phyloP scores from a whole-genome alignment of 2,797 vertebrate genomes.

The Chrysocyon brachyurus region DNA sequence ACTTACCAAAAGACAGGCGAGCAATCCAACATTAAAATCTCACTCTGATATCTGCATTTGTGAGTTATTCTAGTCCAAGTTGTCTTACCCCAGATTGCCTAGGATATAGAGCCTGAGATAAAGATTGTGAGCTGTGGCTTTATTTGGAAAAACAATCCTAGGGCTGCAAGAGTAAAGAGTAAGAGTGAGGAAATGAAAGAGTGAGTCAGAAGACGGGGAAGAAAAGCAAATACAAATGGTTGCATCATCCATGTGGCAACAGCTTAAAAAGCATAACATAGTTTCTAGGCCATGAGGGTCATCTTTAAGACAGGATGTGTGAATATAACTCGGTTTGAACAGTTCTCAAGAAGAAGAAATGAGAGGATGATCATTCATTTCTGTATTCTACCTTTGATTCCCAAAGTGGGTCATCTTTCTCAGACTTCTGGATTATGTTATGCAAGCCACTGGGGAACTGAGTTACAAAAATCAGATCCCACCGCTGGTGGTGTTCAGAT shows the following conservation, averaged over 20 bases:
- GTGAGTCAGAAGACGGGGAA: neutral
- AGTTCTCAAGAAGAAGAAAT: neutral
- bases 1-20: neutral
- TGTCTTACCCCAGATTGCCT: neutral
- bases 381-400: neutral
- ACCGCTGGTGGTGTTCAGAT: neutral
- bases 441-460: neutral
- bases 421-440: neutral
- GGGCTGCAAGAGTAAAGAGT: neutral
- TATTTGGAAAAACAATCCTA: neutral
- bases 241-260: neutral
- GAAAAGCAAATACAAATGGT: neutral
- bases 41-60: neutral
- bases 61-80: neutral
- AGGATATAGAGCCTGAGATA: neutral
- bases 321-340: neutral
- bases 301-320: neutral
- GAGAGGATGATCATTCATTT: neutral
- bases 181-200: neutral
- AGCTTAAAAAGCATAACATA: neutral
- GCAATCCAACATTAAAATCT: neutral
- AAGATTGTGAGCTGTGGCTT: neutral
- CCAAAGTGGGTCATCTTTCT: neutral
- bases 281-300: neutral
- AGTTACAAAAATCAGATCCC: neutral